Conservation (phyloP, 35 echinoderm and acorn worm species). For the Holothuria glaberrima region DNA sequence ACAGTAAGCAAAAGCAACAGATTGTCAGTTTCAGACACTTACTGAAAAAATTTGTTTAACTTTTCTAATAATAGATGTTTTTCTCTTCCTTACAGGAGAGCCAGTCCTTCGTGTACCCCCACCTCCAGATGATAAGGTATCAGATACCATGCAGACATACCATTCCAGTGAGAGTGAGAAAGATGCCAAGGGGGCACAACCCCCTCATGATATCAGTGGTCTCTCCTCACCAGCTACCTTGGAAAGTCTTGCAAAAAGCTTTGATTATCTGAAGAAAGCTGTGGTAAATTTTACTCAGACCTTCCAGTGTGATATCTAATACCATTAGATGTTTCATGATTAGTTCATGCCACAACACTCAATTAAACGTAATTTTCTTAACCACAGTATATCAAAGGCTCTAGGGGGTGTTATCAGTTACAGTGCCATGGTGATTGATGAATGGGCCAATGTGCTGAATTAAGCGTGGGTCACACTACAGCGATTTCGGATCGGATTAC, state of each 20-base stretch:
- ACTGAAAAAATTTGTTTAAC: too few relatives aligned
- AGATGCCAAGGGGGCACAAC: constrained; percentile 37
- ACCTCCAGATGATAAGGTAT: constrained; percentile 90
- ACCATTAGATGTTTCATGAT: too few relatives aligned
- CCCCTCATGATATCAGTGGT: constrained; percentile 71
- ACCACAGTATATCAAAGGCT: constrained; percentile 54
- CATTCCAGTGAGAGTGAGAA: constrained; percentile 82
- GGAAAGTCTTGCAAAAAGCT: constrained; percentile 82
- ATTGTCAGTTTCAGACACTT: too few relatives aligned
- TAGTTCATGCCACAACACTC: too few relatives aligned
- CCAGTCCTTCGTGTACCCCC: constrained; percentile 71
- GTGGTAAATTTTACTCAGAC: constrained; percentile 68
- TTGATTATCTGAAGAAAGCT: constrained; percentile 92
- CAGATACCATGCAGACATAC: constrained; percentile 88
- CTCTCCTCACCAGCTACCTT: constrained; percentile 78
- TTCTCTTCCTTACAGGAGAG: constrained; percentile 66
- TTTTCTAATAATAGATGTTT: background rate
- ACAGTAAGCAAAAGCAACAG: too few relatives aligned
- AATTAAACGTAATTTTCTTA: constrained; percentile 13
- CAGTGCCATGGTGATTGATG: background rate
- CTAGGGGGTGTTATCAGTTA: constrained; percentile 32
- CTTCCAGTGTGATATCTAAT: constrained; percentile 45
- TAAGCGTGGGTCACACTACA: too few relatives aligned
- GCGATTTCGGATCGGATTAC: too few relatives aligned
- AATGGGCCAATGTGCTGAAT: background rate